Conservation (phyloP, 2,888 invertebrate species). For the Cryptocephalus primarius region DNA sequence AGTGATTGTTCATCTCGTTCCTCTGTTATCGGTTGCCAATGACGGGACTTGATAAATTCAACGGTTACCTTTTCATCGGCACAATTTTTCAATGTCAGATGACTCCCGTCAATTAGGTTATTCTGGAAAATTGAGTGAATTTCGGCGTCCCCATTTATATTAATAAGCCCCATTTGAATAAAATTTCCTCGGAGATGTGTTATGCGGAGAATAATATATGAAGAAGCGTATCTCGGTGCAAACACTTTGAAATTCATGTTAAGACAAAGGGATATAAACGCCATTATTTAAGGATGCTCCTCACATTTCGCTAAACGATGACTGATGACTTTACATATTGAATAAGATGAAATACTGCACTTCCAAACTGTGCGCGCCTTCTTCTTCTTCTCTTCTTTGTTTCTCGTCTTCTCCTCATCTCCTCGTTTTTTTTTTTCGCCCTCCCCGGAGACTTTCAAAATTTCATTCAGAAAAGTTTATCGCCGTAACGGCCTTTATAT, state of each 20-base stretch:
- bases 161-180: slow-evolving; percentile 6
- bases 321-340: slow-evolving; percentile 25
- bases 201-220: slow-evolving; percentile 6
- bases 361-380: slow-evolving; percentile 13
- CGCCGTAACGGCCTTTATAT: slow-evolving; percentile 8
- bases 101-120: too few relatives aligned
- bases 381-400: slow-evolving; percentile 7
- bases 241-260: slow-evolving; percentile 11
- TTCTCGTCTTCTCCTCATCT: background rate
- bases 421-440: too few relatives aligned
- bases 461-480: slow-evolving; percentile 15
- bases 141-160: slow-evolving; percentile 1
- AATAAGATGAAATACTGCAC: slow-evolving; percentile 23
- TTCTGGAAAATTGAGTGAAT: too few relatives aligned
- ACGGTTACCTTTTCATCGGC: too few relatives aligned
- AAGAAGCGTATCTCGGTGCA: slow-evolving; percentile 3
- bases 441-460: slow-evolving; percentile 8
- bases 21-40: too few relatives aligned
- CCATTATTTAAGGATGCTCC: slow-evolving; percentile 25
- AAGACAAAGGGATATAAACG: slow-evolving; percentile 26
- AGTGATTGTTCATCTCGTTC: too few relatives aligned
- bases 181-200: slow-evolving; percentile 1
- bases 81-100: too few relatives aligned
- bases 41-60: too few relatives aligned
- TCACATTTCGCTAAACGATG: slow-evolving; percentile 24